Evolutionary conservation across 2,888 invertebrate species (phyloP).

Genomic region (Tinea semifulvella): DNA sequence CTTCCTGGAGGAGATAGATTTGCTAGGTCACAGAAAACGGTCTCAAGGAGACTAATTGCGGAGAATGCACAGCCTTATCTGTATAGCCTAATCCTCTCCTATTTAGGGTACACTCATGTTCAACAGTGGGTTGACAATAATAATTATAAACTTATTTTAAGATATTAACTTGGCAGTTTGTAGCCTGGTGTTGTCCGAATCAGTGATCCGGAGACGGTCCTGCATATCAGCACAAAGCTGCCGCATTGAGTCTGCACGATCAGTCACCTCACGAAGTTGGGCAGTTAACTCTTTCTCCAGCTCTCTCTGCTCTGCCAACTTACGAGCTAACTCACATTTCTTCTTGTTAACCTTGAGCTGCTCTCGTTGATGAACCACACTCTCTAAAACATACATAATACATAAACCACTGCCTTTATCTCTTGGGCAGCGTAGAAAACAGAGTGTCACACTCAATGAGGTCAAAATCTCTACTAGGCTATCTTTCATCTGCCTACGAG

Average conservation of each 20-base stretch:
- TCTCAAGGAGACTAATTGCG: too few species aligned
- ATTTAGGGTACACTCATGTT: too few species aligned
- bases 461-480: too few species aligned
- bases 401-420: too few species aligned
- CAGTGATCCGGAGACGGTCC: constrained; percentile 6
- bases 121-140: too few species aligned
- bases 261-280: constrained; percentile 1
- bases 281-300: constrained; percentile 1
- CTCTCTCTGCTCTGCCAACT: constrained; percentile 12
- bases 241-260: constrained; percentile 11
- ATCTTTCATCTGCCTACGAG: too few species aligned
- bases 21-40: too few species aligned
- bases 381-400: constrained; percentile 11
- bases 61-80: too few species aligned
- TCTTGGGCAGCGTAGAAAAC: too few species aligned
- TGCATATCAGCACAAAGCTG: constrained; percentile 11
- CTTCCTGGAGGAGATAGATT: too few species aligned
- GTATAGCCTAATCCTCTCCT: too few species aligned
- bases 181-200: constrained; percentile 14
- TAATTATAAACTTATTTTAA: too few species aligned
- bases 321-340: constrained; percentile 14
- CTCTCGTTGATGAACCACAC: background rate
- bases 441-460: background rate
- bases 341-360: constrained; percentile 9
- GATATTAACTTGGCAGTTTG: constrained; percentile 13